Evolutionary conservation across 2,113 vertebrate genomes (phyloP).

Genomic region (Xiphophorus hellerii): DNA sequence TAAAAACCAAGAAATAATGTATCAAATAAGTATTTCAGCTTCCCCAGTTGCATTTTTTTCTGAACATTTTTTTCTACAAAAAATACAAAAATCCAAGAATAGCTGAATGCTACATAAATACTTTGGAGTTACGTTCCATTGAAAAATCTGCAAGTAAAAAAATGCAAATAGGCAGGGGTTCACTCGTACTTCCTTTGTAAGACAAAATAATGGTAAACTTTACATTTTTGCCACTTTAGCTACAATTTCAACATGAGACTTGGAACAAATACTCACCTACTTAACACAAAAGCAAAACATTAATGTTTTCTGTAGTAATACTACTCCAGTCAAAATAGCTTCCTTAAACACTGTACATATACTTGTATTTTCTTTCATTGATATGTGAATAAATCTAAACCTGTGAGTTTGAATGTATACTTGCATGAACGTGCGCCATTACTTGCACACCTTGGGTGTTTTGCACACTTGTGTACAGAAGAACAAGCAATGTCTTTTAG

Average conservation of each 20-base stretch:
- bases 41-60: too few species aligned
- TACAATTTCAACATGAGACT: conserved; percentile 2
- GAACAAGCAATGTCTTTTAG: conserved; percentile 15
- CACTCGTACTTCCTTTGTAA: background rate
- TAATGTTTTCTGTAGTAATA: background rate
- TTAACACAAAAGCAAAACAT: background rate
- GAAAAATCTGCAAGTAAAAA: too few species aligned
- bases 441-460: conserved; percentile 43
- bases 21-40: too few species aligned
- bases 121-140: too few species aligned
- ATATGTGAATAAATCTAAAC: conserved; percentile 51
- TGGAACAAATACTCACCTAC: background rate
- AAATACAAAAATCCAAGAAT: too few species aligned
- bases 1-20: too few species aligned
- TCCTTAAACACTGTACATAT: conserved; percentile 11
- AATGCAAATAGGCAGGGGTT: too few species aligned
- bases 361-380: background rate
- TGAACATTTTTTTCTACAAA: too few species aligned
- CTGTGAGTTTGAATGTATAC: conserved; percentile 36
- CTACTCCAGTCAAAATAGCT: conserved; percentile 5
- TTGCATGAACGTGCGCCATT: conserved; percentile 7
- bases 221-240: background rate
- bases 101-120: background rate
- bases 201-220: conserved; percentile 2
- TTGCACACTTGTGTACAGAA: conserved; percentile 54